Conservation (phyloP, 2,113 vertebrate species). For the Sarotherodon lohbergeri region DNA sequence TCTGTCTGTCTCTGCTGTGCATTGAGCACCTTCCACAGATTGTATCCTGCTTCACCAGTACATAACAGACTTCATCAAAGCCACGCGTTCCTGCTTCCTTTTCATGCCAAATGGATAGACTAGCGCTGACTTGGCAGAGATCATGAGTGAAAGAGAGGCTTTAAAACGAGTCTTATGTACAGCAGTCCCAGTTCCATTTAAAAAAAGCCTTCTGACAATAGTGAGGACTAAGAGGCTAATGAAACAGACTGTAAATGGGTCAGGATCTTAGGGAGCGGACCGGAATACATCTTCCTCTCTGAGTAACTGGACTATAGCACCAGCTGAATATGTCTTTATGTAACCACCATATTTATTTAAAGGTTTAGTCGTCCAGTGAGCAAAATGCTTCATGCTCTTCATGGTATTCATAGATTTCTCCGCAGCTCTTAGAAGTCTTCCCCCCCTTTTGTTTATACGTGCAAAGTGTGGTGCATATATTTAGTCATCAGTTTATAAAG, state of each 20-base stretch:
- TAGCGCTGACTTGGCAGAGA: neutral
- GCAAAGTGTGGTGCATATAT: neutral
- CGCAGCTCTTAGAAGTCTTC: neutral
- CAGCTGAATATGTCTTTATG: neutral
- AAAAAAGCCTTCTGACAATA: conserved; percentile 21
- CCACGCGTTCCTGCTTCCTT: neutral
- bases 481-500: neutral
- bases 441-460: neutral
- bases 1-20: neutral
- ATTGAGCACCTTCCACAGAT: neutral
- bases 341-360: neutral
- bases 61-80: conserved; percentile 6
- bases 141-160: neutral
- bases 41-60: neutral
- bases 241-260: conserved; percentile 9
- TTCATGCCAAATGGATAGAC: neutral
- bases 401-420: neutral
- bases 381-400: neutral
- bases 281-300: conserved; percentile 3
- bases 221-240: neutral
- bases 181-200: conserved; percentile 12
- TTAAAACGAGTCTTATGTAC: neutral
- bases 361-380: neutral
- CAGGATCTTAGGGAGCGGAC: neutral
- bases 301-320: neutral